These are phyloP conservation scores for Oncorhynchus mykiss DNA, from an alignment of 2,113 vertebrate genomes.

Conservation along the genomic window DNA sequence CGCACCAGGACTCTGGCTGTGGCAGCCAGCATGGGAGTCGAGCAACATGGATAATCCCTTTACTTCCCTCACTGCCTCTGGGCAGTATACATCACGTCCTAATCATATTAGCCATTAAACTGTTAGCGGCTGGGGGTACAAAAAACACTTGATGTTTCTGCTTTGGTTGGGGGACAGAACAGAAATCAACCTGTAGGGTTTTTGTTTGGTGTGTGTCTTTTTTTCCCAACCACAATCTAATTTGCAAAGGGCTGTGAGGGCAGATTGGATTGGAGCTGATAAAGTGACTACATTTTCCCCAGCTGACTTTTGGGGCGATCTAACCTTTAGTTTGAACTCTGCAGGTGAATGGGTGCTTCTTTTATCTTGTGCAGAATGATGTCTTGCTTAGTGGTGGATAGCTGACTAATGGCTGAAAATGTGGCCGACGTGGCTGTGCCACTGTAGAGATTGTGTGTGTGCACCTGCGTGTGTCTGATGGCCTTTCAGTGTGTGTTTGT, in stretches of 20 bases:
- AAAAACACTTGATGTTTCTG: conserved; percentile 59
- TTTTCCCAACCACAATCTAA: conserved; percentile 45
- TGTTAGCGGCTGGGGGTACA: conserved; percentile 18
- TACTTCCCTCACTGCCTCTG: conserved; percentile 43
- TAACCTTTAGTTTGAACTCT: neutral
- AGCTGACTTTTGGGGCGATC: conserved; percentile 60
- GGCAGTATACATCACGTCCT: conserved; percentile 60
- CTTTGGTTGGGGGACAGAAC: conserved; percentile 32
- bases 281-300: conserved; percentile 69
- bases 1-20: conserved; percentile 43
- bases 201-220: conserved; percentile 24
- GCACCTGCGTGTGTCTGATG: neutral
- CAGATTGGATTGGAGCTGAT: conserved; percentile 68
- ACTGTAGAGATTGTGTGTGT: conserved; percentile 31
- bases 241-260: conserved; percentile 49
- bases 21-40: conserved; percentile 53
- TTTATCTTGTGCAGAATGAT: no score
- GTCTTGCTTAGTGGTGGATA: no score
- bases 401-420: conserved; percentile 67
- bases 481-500: conserved; percentile 18
- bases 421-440: conserved; percentile 48
- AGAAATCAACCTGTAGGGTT: conserved; percentile 22
- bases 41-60: conserved; percentile 64
- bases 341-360: no score
- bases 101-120: conserved; percentile 63